These are phyloP conservation scores for Spilosoma lubricipeda DNA, from an alignment of 2,888 invertebrate genomes.

Conservation along the genomic window DNA sequence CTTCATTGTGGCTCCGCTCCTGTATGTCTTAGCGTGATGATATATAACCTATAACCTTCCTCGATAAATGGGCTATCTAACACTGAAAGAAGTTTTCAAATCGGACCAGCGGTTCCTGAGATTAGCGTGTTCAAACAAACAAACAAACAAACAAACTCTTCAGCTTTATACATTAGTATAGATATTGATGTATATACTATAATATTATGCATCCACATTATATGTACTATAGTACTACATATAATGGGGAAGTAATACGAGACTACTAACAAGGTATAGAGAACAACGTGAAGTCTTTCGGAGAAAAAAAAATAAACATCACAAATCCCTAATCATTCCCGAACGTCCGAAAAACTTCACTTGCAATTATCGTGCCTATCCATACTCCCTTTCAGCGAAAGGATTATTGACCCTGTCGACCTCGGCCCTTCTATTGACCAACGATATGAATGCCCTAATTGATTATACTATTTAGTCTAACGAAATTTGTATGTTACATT, in stretches of 20 bases:
- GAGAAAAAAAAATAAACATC: constrained; percentile 4
- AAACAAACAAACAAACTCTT: too few species aligned
- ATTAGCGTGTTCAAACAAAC: too few species aligned
- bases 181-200: too few species aligned
- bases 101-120: too few species aligned
- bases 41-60: too few species aligned
- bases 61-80: too few species aligned
- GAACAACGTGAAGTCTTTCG: not conserved
- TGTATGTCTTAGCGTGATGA: too few species aligned
- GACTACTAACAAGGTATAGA: not conserved
- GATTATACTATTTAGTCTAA: constrained; percentile 34
- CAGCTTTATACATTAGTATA: too few species aligned
- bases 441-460: constrained; percentile 40
- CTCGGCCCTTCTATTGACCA: constrained; percentile 24
- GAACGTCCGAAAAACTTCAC: constrained; percentile 25
- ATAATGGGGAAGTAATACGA: not conserved
- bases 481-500: constrained; percentile 24
- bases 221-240: not conserved
- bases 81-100: too few species aligned
- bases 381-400: constrained; percentile 32
- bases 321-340: constrained; percentile 1
- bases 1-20: too few species aligned
- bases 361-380: constrained; percentile 28
- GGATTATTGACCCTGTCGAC: constrained; percentile 22
- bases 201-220: too few species aligned